A percentile compares a stretch with the other conserved stretches of the same genome.
Conservation (phyloP, 2,888 invertebrate genomes). For the Synergus umbraculus region DNA sequence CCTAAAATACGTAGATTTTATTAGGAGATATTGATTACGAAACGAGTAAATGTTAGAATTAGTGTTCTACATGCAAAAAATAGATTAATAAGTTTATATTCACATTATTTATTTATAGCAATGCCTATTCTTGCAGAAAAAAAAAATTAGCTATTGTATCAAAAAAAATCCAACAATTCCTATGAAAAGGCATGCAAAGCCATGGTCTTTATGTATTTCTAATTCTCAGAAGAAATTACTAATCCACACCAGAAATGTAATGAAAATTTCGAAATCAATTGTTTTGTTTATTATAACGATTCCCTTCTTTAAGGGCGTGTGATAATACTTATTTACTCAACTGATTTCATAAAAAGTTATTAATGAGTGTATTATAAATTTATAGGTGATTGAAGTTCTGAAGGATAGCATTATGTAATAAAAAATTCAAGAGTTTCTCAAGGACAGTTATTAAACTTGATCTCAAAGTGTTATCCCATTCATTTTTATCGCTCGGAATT, state of each 20-base stretch:
- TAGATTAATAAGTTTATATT: background rate
- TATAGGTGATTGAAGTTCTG: background rate
- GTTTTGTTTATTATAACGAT: no score
- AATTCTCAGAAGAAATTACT: no score
- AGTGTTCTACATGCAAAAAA: background rate
- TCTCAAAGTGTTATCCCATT: background rate
- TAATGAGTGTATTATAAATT: background rate
- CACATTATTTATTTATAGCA: background rate
- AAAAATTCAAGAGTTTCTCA: background rate
- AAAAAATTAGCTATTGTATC: no score
- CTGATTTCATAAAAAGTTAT: no score
- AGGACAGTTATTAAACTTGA: background rate
- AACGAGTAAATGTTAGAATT: background rate
- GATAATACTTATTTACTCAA: no score
- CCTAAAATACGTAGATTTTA: conserved; percentile 1
- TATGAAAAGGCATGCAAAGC: no score
- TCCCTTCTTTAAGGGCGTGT: no score
- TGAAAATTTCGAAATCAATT: no score
- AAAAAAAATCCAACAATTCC: no score
- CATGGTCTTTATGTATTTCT: no score
- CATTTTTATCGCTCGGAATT: background rate
- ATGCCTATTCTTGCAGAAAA: no score
- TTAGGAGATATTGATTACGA: background rate
- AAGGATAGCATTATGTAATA: background rate
- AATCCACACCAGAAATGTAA: no score